Percentiles rank a stretch among this genome's conserved stretches.
phyloP scores from a whole-genome alignment of 2,113 vertebrate genomes.

The Rhegmatorhina hoffmannsi region DNA sequence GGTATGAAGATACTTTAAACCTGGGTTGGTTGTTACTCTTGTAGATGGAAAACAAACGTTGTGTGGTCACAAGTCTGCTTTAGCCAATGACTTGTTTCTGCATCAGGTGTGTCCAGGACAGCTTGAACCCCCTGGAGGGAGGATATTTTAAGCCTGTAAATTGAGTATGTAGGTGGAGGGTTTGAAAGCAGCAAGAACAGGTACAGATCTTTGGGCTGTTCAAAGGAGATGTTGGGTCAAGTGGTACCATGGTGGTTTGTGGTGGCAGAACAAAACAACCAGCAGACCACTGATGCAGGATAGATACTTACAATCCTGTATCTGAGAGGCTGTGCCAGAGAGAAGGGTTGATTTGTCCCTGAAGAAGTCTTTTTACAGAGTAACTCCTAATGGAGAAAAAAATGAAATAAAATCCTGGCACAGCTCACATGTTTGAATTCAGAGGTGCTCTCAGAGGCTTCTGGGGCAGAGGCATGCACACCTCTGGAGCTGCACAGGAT shows the following conservation, averaged over 20 bases:
- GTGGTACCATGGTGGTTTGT: neutral
- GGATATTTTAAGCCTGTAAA: neutral
- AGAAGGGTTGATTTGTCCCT: neutral
- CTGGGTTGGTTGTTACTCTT: neutral
- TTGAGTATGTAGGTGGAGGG: neutral
- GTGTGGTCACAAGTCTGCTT: neutral
- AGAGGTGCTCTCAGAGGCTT: neutral
- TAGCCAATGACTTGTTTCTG: neutral
- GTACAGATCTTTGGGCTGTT: neutral
- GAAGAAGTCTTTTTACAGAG: neutral
- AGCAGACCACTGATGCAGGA: neutral
- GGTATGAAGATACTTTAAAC: neutral
- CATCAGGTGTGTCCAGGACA: neutral
- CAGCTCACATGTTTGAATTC: accelerated
- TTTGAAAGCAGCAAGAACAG: neutral
- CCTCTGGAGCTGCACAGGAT: neutral
- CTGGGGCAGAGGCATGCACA: neutral
- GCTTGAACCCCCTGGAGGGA: neutral
- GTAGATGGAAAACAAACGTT: neutral
- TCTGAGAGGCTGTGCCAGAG: neutral
- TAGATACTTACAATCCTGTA: neutral
- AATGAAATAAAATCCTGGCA: accelerated
- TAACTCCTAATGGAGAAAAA: neutral
- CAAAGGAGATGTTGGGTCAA: neutral
- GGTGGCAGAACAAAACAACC: neutral